Evolutionary conservation across 2,113 vertebrate genomes (phyloP), one percentile per base, ranked within the genome.

Genomic region (Redunca redunca): DNA sequence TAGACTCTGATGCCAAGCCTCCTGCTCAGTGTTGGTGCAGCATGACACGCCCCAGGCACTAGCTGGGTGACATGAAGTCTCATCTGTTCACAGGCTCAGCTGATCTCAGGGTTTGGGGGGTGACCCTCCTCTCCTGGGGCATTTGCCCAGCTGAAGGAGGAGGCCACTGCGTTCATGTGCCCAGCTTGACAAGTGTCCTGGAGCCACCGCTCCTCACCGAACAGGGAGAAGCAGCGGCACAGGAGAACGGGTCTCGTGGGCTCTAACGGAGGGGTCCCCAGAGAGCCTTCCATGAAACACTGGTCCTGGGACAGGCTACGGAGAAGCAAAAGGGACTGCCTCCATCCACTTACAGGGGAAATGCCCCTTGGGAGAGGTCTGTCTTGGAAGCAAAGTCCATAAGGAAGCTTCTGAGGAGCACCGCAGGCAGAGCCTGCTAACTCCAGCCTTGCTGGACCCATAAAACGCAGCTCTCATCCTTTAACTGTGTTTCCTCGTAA

Each of bases 181-280:
- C n/a, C 30, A 15, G 52, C 48, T n/a, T 17, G 2, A 12, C 25
- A 28, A 15, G 46, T 21, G 36, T 16, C 9, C 16, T 36, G n/a
- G 74, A 52, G 55, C 48, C 2, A 26, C n/a, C 46, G 12, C 33
- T 83, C 55, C 62, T 26, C 2, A 7, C 0, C 1, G n/a, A 48
- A 9, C 21, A 16, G 78, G 53, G 88, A 80, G 7, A 71, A 26
- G 30, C 13, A 50, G 57, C 28, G 52, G 64, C 46, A 25, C 23
- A 55, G 53, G 30, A 28, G 67, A 26, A 26, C 0, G 28, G 25
- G 9, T 16, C 30, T 92, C 1, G 0, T 11, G 7, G 7, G 43
- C 13, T 6, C 43, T 48, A 11, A 23, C 2, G 36, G 80, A 55
- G 13, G 6, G 7, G 62, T 60, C 40, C 55, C 55, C 84, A 64